Base-by-base conservation (phyloP, 2,113 vertebrate species). In the Amia ocellicauda region DNA sequence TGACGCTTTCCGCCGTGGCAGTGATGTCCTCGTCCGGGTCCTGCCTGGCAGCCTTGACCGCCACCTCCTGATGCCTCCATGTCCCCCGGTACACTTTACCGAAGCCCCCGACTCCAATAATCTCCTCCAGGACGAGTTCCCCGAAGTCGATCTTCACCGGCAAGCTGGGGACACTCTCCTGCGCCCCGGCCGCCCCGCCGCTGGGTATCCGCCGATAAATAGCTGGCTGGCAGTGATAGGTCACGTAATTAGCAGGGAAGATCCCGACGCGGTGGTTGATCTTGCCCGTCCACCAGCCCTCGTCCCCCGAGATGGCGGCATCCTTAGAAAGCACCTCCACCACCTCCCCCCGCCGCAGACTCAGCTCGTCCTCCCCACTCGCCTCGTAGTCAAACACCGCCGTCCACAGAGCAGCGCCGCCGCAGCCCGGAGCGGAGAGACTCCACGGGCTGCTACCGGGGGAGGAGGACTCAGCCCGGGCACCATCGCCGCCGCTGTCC, bases 61-160 rank as follows among this genome's bases (percentile, higher is more conserved):
- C 95, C 45, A 98, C 92, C 79, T 95, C 94, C 29, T 91, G 93
- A 41, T 90, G 91, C 9, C 80, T 88, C 94, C 94, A 97, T 42
- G 88, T 91, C 58, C 94, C 94, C 50, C 93, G 86, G 78, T 93
- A 98, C 59, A 98, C 94, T 80, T 98, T 95, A 1, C 95, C 94
- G 68, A 98, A 97, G 28, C 95, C 95, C 1, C 95, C 95, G 10
- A 93, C 94, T 56, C 95, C 94, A 29, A 97, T 96, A 68, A 98
- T 92, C 80, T 98, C 95, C 79, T 93, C 86, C 7, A 97, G 80
- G 1, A 91, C 85, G 69, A 96, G 90, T 74, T 89, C 88, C 64
- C 85, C 79, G 74, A 98, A 96, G 36, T 88, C 87, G 47, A 98
- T 93, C 68, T 88, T 86, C 42, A 90, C 85, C 0, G 93, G 90